Evolutionary conservation across 2,888 invertebrate genomes (phyloP).

Genomic region (Macrosoma leucophasiata): DNA sequence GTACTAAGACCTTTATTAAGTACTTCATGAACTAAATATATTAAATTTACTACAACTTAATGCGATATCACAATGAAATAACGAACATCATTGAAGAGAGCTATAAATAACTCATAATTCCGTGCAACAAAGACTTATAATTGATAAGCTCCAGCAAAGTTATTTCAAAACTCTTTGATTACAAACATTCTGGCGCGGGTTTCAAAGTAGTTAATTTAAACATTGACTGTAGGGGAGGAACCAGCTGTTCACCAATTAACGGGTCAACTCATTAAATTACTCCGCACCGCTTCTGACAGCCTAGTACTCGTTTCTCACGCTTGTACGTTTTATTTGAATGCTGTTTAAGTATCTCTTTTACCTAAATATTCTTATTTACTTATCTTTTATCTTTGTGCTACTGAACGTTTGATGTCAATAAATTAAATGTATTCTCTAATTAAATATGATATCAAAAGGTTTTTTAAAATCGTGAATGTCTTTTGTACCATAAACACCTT

Average conservation of each 20-base stretch:
- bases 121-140: slow-evolving; percentile 4
- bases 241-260: slow-evolving; percentile 51
- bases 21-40: slow-evolving; percentile 5
- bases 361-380: neutral
- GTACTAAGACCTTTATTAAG: neutral
- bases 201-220: slow-evolving; percentile 45
- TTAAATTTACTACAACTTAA: slow-evolving; percentile 3
- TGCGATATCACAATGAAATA: slow-evolving; percentile 8
- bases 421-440: too few relatives aligned
- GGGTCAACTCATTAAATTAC: slow-evolving; percentile 54
- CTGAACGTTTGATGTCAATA: too few relatives aligned
- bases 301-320: slow-evolving; percentile 28
- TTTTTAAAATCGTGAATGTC: neutral
- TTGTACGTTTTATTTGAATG: slow-evolving; percentile 16
- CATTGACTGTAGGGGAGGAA: slow-evolving; percentile 45
- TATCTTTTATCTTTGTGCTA: too few relatives aligned
- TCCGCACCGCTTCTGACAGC: slow-evolving; percentile 33
- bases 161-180: slow-evolving; percentile 7
- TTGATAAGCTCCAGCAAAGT: slow-evolving; percentile 2
- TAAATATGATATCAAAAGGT: neutral
- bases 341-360: neutral
- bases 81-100: slow-evolving; percentile 6
- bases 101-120: slow-evolving; percentile 5
- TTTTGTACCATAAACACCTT: neutral
- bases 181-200: slow-evolving; percentile 12